phyloP scores from a whole-genome alignment of 2,113 vertebrate genomes.

The Cathartes aura region DNA sequence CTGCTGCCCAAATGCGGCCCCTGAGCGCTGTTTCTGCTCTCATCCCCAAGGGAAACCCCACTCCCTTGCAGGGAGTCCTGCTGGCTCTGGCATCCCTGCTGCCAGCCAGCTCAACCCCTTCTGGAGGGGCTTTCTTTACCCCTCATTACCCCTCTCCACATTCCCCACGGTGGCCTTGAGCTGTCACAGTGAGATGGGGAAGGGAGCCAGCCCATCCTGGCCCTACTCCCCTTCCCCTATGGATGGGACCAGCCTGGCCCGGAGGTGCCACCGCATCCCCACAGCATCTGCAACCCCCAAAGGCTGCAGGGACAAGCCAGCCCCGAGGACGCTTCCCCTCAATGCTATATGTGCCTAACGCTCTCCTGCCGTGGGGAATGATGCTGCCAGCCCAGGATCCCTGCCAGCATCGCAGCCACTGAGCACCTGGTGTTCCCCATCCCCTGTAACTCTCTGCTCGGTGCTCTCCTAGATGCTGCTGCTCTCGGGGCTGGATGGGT shows the following conservation, averaged over 20 bases:
- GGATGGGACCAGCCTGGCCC: background rate
- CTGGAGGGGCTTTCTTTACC: too few relatives aligned
- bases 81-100: background rate
- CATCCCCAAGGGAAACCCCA: background rate
- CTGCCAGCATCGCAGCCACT: background rate
- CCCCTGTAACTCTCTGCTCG: background rate
- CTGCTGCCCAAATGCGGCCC: background rate
- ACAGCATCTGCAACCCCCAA: background rate
- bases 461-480: background rate
- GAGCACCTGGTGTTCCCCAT: background rate
- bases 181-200: background rate
- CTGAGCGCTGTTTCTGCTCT: background rate
- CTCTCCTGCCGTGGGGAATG: background rate
- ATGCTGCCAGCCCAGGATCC: background rate
- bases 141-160: background rate
- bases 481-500: background rate
- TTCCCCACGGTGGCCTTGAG: background rate
- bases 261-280: background rate
- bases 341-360: background rate
- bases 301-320: background rate
- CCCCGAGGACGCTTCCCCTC: background rate
- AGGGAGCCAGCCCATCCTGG: background rate
- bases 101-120: background rate
- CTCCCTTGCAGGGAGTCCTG: background rate
- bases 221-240: background rate